These are phyloP conservation scores for Ormyrus thymus DNA, from an alignment of 2,888 invertebrate species.

Conservation along the genomic window DNA sequence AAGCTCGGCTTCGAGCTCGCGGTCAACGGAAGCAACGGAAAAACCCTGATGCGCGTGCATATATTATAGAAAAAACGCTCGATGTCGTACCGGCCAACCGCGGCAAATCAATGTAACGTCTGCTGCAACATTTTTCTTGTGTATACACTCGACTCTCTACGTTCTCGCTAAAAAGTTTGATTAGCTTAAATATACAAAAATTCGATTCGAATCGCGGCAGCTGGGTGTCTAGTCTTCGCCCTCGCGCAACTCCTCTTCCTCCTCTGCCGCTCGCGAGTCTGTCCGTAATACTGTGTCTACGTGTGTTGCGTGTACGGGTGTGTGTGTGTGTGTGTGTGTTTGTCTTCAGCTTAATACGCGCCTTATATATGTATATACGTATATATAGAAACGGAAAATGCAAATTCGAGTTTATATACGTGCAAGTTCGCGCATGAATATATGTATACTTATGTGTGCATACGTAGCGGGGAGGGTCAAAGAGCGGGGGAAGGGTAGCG, in stretches of 20 bases:
- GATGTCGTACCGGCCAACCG: neutral
- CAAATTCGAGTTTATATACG: conserved; percentile 18
- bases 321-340: neutral
- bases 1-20: too few relatives aligned
- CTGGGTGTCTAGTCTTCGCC: conserved; percentile 20
- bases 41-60: too few relatives aligned
- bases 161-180: conserved; percentile 51
- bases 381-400: conserved; percentile 30
- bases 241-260: neutral
- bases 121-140: neutral
- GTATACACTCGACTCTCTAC: conserved; percentile 19
- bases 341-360: neutral
- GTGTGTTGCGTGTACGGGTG: neutral
- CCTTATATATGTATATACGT: conserved; percentile 3
- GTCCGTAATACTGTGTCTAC: neutral
- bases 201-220: conserved; percentile 50
- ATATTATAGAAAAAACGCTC: neutral
- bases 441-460: conserved; percentile 18
- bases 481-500: conserved; percentile 21
- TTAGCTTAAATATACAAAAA: conserved; percentile 52
- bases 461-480: conserved; percentile 5
- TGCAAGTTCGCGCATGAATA: conserved; percentile 25
- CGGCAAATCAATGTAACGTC: conserved; percentile 43
- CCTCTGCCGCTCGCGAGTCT: neutral
- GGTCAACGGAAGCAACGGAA: too few relatives aligned